Base-by-base conservation (phyloP, 2,113 vertebrate species). In the Chaetorhynchus papuensis region DNA sequence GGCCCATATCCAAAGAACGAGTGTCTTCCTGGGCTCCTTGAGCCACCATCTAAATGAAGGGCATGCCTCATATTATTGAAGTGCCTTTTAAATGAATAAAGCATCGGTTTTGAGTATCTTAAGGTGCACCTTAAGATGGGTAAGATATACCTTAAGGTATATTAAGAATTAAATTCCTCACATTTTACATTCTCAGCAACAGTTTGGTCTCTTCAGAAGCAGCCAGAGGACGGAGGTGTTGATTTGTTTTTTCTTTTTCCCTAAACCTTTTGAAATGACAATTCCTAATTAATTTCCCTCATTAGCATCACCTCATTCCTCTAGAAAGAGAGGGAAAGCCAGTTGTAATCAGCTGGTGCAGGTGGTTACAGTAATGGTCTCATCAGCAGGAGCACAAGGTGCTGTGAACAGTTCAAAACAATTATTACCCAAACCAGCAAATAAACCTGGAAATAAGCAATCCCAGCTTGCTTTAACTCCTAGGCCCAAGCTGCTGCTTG, bases 211-310 rank as follows among this genome's bases (percentile, higher is more conserved):
- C 37, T 76, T 57, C 63, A 89, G 50, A 94, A 66, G 47, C 50
- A 89, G 26, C 10, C 11, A 57, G 2, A 5, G 9, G 7, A 74
- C 19, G 18, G 19, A 89, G 37, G 17, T 2, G 0, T 4, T 54
- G 9, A 2, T 3, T n/a, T 39, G 11, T 42, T 10, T 1, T 7
- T 37, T 41, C 33, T 21, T 66, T 49, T 19, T 1, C 19, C 44
- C 0, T 6, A 59, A 76, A 44, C 5, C 20, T 61, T 80, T 42
- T 61, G 30, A 94, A 78, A 91, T 21, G 39, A 24, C 8, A 78
- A 81, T 10, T 35, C 23, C 22, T 24, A 47, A 35, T 69, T 61
- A 27, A 74, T 89, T 54, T 59, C 81, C 9, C 27, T 84, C 20
- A 74, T 2, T 54, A 56, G 31, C n/a, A 91, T 30, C 28, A 78